These are phyloP conservation scores for Palythoa grandis DNA, from an alignment of 92 coral and sea anemone genomes.

Conservation along the genomic window DNA sequence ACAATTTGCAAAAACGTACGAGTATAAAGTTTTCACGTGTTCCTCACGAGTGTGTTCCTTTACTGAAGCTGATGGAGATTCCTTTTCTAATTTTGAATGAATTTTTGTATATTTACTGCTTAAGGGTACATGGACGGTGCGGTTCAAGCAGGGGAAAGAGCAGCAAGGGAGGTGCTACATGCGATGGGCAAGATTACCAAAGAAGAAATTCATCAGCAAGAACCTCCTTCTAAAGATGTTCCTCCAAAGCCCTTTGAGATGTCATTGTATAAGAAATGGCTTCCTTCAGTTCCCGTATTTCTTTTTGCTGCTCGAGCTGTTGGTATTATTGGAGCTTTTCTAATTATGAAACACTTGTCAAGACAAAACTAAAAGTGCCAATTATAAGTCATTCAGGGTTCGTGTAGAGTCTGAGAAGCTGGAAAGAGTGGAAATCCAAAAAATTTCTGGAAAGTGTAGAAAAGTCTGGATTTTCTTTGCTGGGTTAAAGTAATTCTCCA, in stretches of 20 bases:
- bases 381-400: too few species aligned
- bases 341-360: constrained; percentile 1
- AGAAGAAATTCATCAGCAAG: constrained; percentile 75
- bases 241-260: constrained; percentile 81
- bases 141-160: constrained; percentile 96
- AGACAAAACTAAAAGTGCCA: constrained; percentile 1
- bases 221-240: constrained; percentile 90
- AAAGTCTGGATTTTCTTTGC: too few species aligned
- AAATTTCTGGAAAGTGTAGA: too few species aligned
- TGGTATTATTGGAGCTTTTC: constrained; percentile 45
- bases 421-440: too few species aligned
- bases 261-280: constrained; percentile 71
- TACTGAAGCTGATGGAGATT: too few species aligned
- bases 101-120: not conserved
- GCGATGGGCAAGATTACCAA: constrained; percentile 84
- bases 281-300: constrained; percentile 85
- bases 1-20: too few species aligned
- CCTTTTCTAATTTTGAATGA: not conserved
- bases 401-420: too few species aligned
- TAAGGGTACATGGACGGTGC: constrained; percentile 99
- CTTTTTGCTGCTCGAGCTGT: constrained; percentile 48
- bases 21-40: too few species aligned
- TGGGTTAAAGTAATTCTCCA: too few species aligned
- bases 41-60: too few species aligned
- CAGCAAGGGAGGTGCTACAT: constrained; percentile 94